Conservation (phyloP, 2,888 invertebrate genomes). For the Lapara coniferarum region DNA sequence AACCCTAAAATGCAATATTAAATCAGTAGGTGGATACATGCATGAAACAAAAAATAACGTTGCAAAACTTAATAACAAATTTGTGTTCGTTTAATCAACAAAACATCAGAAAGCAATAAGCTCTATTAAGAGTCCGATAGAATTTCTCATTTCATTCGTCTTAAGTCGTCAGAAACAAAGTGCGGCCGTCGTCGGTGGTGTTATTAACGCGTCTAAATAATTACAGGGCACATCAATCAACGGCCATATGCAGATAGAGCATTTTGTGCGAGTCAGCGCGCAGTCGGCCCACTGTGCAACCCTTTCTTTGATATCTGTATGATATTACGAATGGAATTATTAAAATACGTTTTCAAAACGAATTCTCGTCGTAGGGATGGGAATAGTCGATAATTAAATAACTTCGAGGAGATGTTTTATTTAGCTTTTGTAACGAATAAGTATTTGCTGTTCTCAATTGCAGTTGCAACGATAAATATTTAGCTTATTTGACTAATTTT, state of each 20-base stretch:
- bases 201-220: slow-evolving; percentile 84
- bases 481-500: too few species aligned
- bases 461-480: too few species aligned
- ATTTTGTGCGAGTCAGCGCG: slow-evolving; percentile 82
- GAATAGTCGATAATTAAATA: slow-evolving; percentile 41
- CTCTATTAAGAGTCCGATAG: slow-evolving; percentile 79
- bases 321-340: slow-evolving; percentile 77
- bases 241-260: slow-evolving; percentile 79
- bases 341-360: slow-evolving; percentile 61
- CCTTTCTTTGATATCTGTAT: slow-evolving; percentile 81
- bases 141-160: slow-evolving; percentile 83
- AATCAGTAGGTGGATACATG: slow-evolving; percentile 47
- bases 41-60: slow-evolving; percentile 52
- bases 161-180: slow-evolving; percentile 82
- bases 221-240: slow-evolving; percentile 84
- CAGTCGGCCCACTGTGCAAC: slow-evolving; percentile 77
- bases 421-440: not conserved
- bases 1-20: slow-evolving; percentile 21
- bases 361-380: slow-evolving; percentile 52
- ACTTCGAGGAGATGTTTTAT: slow-evolving; percentile 26
- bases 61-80: slow-evolving; percentile 61
- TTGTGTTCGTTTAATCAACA: slow-evolving; percentile 77
- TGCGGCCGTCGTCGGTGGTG: slow-evolving; percentile 79
- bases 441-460: too few species aligned
- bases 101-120: slow-evolving; percentile 79